A percentile compares a stretch with the other conserved stretches of the same genome.
Evolutionary conservation across 2,797 vertebrate species (phyloP).

Genomic region (Hyperoplus lanceolatus): DNA sequence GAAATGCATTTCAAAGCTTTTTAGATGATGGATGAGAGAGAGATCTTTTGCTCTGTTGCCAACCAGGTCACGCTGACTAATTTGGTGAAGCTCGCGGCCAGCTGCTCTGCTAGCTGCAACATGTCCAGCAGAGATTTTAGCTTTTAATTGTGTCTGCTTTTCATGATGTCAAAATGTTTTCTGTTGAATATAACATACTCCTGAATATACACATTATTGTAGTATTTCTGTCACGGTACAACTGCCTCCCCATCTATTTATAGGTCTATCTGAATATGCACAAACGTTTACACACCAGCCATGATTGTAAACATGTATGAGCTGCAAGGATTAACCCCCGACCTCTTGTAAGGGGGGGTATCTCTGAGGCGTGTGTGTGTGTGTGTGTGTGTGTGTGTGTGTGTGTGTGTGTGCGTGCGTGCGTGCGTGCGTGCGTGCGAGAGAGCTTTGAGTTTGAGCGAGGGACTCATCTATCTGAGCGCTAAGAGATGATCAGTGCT

Average conservation of each 20-base stretch:
- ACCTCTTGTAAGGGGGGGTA: conserved; percentile 31
- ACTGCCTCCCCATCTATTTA: conserved; percentile 38
- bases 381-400: conserved; percentile 37
- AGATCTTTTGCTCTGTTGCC: conserved; percentile 47
- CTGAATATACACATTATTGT: not conserved
- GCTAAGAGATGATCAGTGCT: conserved; percentile 71
- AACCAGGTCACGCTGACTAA: conserved; percentile 58
- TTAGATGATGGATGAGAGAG: conserved; percentile 36
- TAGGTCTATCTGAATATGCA: conserved; percentile 16
- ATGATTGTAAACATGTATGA: conserved; percentile 34
- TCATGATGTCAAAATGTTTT: not conserved
- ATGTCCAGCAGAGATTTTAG: conserved; percentile 28
- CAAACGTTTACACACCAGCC: not conserved
- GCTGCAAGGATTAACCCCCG: conserved; percentile 58
- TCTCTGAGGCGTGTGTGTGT: conserved; percentile 24
- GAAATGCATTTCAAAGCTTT: conserved; percentile 50
- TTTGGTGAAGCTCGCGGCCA: conserved; percentile 58
- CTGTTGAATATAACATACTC: not conserved
- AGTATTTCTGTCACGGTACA: not conserved
- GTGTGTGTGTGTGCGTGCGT: conserved; percentile 27
- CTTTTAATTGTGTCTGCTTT: not conserved
- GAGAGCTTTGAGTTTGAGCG: conserved; percentile 1
- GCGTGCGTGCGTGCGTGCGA: conserved; percentile 30
- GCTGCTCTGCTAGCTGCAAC: conserved; percentile 55
- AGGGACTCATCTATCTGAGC: conserved; percentile 67